Conservation (phyloP, 2,113 vertebrate genomes). For the Lophochroa leadbeateri region DNA sequence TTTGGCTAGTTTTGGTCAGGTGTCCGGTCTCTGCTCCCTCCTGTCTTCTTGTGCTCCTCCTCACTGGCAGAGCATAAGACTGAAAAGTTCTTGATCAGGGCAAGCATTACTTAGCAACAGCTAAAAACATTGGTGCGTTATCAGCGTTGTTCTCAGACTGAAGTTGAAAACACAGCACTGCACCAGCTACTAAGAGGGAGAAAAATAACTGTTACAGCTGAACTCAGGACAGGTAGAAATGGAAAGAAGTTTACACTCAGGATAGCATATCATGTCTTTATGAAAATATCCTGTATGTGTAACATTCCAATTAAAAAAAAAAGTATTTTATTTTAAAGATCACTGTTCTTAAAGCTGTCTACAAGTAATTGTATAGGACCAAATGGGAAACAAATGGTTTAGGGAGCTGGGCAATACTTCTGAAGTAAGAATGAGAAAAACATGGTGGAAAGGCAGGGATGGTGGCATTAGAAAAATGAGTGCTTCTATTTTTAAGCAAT, state of each 20-base stretch:
- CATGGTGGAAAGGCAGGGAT: accelerated
- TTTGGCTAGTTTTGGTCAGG: background rate
- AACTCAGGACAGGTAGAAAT: background rate
- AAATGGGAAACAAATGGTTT: background rate
- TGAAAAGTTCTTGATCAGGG: background rate
- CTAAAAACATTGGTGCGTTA: background rate
- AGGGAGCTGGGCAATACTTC: background rate
- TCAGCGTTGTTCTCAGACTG: background rate
- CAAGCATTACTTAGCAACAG: background rate
- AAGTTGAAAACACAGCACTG: background rate
- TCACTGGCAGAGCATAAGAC: background rate
- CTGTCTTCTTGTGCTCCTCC: background rate
- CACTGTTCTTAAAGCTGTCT: background rate
- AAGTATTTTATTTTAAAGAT: background rate
- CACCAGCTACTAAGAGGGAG: background rate
- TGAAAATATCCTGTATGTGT: background rate
- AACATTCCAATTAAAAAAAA: background rate
- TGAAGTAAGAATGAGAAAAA: background rate
- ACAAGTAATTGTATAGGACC: background rate
- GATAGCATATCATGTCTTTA: background rate
- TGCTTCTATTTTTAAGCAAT: background rate
- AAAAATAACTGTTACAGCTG: background rate
- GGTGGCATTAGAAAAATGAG: background rate
- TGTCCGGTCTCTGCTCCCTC: background rate
- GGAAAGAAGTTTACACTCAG: background rate